phyloP scores from a whole-genome alignment of 2,888 invertebrate genomes.

The Teinopalpus imperialis region DNA sequence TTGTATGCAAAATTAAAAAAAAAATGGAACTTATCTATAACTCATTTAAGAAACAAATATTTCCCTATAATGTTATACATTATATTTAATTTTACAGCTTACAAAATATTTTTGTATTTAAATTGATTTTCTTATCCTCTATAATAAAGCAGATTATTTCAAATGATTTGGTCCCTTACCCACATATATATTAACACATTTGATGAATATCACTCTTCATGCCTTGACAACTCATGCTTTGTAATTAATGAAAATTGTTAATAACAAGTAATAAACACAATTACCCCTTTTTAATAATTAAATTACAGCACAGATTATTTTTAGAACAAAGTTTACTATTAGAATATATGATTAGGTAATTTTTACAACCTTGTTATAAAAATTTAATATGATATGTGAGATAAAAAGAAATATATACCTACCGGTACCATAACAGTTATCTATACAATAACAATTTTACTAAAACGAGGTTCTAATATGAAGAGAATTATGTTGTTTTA shows the following conservation, averaged over 20 bases:
- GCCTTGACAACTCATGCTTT: slow-evolving; percentile 21
- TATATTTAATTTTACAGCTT: no score
- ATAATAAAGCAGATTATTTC: background rate
- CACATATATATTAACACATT: background rate
- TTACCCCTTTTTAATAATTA: background rate
- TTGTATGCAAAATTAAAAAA: no score
- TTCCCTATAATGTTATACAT: no score
- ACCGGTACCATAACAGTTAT: no score
- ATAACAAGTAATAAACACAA: background rate
- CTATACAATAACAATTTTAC: background rate
- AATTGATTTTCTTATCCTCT: no score
- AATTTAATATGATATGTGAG: no score
- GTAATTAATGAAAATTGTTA: slow-evolving; percentile 13
- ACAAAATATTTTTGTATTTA: no score
- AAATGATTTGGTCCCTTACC: background rate
- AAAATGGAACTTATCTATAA: no score
- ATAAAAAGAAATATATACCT: background rate
- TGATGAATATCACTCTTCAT: slow-evolving; percentile 12
- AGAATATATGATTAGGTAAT: background rate
- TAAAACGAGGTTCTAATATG: background rate
- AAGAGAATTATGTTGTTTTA: slow-evolving; percentile 3
- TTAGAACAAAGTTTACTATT: background rate
- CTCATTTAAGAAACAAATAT: no score
- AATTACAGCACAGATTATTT: background rate
- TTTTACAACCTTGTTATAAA: background rate